phyloP scores from a whole-genome alignment of 2,797 vertebrate genomes.

The Girardinus metallicus region DNA sequence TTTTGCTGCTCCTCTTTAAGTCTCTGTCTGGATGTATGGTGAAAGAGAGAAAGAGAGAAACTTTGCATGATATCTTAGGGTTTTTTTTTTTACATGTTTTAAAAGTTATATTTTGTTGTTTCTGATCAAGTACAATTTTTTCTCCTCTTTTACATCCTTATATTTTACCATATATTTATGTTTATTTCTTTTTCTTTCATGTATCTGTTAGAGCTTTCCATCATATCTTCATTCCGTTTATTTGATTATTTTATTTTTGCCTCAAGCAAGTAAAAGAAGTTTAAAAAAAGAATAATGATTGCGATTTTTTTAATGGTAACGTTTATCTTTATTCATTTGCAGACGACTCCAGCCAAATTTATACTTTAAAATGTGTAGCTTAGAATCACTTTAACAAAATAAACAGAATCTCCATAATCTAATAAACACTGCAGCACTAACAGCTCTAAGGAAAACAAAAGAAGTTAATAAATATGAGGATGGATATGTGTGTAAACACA shows the following conservation, averaged over 20 bases:
- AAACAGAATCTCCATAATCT: neutral
- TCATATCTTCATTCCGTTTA: neutral
- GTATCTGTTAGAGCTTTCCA: neutral
- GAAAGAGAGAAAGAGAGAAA: no score
- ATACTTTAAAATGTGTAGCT: neutral
- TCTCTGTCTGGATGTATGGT: no score
- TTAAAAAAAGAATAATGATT: neutral
- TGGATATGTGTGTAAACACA: neutral
- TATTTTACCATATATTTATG: neutral
- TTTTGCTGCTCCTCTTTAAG: no score
- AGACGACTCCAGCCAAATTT: neutral
- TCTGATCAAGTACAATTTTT: neutral
- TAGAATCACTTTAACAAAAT: neutral
- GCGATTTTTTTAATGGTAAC: neutral
- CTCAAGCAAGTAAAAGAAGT: neutral
- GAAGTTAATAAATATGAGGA: neutral
- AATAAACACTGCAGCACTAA: neutral
- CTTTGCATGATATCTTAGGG: neutral
- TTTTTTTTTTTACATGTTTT: neutral
- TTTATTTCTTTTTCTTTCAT: neutral
- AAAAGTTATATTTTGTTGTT: neutral
- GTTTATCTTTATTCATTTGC: neutral
- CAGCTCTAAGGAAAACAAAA: neutral
- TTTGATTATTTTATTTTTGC: neutral
- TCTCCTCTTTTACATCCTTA: no score